Base-by-base conservation (phyloP, 2,888 invertebrate species). In the Pheosia tremula region DNA sequence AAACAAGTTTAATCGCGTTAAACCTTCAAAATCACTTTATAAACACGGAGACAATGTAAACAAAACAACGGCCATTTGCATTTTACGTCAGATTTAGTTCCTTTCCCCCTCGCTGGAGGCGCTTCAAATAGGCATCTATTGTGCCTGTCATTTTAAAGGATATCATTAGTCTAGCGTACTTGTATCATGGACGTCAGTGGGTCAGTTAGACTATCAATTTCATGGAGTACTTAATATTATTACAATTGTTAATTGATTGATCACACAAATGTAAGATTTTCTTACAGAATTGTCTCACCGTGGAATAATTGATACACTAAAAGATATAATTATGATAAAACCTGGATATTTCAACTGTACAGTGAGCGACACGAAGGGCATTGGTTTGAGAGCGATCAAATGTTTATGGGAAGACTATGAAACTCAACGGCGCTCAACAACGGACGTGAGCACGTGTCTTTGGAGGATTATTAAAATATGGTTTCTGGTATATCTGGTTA, bases 341-440 rank as follows among this genome's bases (percentile, higher is more conserved):
- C 58, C 39, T 41, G 54, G 55, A 43, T 54, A n/a, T 43, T 62
- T 43, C 11, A 77, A 77, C 62, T 77, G 77, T 58, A 72, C 68
- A 9, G 56, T 53, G 11, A 60, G 90, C 65, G 89, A 94, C 66
- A 75, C 78, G n/a, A 86, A 78, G 45, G 86, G 90, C 53, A 90
- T 94, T 63, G 94, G 94, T 65, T 64, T 82, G 1, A 64, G 68
- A 24, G 74, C 79, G 0, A 45, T 86, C 1, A 76, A 69, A 60
- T 79, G 80, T 63, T 66, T 84, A 41, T 10, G 79, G 0, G 57
- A 65, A 0, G 80, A 85, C 39, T 82, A 71, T 57, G 60, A 62
- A 37, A 57, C 50, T 45, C 67, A 72, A 38, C 71, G 70, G 38
- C 64, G 67, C 24, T 47, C 78, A 3, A 60, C 63, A 13, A 64